These are phyloP conservation scores for Synchiropus splendidus DNA, from an alignment of 2,113 vertebrate species.

Conservation along the genomic window DNA sequence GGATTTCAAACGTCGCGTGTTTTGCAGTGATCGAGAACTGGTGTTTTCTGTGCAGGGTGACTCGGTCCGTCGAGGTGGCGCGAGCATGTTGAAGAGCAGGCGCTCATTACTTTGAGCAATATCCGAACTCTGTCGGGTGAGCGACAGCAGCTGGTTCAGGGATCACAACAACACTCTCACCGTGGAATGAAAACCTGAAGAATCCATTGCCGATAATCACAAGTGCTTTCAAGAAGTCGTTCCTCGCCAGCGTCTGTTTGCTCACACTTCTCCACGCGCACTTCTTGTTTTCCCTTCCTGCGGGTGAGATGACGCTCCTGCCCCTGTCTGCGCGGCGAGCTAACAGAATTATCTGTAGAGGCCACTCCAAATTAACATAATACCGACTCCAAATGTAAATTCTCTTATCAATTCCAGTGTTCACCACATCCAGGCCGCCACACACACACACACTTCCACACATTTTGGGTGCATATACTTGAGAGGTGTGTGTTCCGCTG, in stretches of 20 bases:
- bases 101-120: no score
- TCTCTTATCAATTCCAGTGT: conserved; percentile 45
- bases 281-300: conserved; percentile 35
- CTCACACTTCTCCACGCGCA: conserved; percentile 3
- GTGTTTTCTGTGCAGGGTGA: no score
- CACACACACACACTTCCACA: conserved; percentile 30
- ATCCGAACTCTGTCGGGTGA: no score
- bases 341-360: conserved; percentile 64
- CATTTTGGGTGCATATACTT: conserved; percentile 61
- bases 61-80: no score
- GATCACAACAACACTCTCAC: background rate
- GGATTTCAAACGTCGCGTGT: no score
- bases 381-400: conserved; percentile 58
- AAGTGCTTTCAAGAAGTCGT: conserved; percentile 32
- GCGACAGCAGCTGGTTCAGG: no score
- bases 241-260: conserved; percentile 7
- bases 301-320: conserved; percentile 39
- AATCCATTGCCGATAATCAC: conserved; percentile 27
- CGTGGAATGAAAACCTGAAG: conserved; percentile 25
- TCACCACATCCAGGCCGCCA: conserved; percentile 20
- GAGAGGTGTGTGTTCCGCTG: conserved; percentile 69
- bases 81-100: no score
- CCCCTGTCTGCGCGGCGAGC: conserved; percentile 42
- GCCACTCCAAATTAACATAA: conserved; percentile 62
- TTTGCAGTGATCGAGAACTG: no score